These are phyloP conservation scores for Aramus guarauna DNA, from an alignment of 2,113 vertebrate species.

Conservation along the genomic window DNA sequence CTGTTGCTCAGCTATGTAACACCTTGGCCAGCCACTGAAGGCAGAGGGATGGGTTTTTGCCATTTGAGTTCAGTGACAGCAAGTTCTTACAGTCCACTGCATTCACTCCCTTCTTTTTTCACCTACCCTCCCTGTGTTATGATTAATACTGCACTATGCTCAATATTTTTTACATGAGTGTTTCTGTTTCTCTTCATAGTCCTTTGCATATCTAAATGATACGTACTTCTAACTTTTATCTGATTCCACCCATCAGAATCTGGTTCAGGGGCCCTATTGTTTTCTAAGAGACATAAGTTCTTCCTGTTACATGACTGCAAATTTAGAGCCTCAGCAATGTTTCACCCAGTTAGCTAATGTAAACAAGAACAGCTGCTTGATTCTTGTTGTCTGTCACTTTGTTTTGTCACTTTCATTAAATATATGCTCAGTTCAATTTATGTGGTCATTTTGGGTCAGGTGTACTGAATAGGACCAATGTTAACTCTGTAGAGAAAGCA, in stretches of 20 bases:
- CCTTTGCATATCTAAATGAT: background rate
- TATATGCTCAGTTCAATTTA: background rate
- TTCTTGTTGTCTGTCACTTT: background rate
- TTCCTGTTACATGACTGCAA: background rate
- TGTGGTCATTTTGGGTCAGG: background rate
- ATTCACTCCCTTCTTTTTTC: background rate
- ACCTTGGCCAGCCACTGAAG: background rate
- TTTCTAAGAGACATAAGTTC: background rate
- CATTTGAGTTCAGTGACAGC: background rate
- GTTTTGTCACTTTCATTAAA: background rate
- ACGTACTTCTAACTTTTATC: accelerated
- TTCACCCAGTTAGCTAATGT: background rate
- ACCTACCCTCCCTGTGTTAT: background rate
- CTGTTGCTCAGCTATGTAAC: background rate
- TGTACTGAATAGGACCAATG: background rate
- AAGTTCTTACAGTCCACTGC: background rate
- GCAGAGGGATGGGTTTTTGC: background rate
- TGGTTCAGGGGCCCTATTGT: background rate
- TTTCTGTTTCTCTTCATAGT: background rate
- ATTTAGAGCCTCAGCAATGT: background rate
- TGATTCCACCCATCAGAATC: background rate
- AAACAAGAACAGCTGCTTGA: background rate
- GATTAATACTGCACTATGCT: background rate
- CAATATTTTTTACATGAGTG: background rate
- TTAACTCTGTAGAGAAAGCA: background rate